Base-by-base conservation (phyloP, 2,797 vertebrate genomes). In the Myoxocephalus aenaeus region DNA sequence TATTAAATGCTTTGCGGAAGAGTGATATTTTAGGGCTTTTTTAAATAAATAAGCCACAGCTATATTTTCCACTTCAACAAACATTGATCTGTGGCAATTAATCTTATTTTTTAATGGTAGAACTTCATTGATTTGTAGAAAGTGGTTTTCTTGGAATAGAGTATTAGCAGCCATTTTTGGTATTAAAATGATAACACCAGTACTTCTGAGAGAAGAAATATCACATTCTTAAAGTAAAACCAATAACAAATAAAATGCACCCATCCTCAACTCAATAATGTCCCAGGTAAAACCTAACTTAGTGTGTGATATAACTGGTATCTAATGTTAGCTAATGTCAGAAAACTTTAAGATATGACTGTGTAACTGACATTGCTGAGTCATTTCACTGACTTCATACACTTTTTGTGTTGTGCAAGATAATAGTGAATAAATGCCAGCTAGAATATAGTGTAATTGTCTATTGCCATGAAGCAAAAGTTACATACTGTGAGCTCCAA, bases 41-140 rank as follows among this genome's bases (percentile, higher is more conserved):
- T 69, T 75, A 70, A 77, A 79, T 86, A 70, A 71, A 32, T 57
- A 50, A 71, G 44, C 50, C 2, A 3, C 53, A 18, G 25, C 80
- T 86, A 74, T 75, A 40, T 63, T 69, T 80, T 70, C 73, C 67
- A 73, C 36, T 56, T 59, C 34, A 64, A 5, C 67, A 71, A 71
- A 79, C 68, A 51, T 68, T 58, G 48, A 81, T 81, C 48, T 42
- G 9, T 1, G 15, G 40, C 15, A 68, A 36, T 70, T 80, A 70
- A 63, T 83, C 38, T 83, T 51, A 32, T 72, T 72, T 40, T 40
- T 81, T 62, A 57, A 79, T 74, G 27, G 14, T 53, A 32, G 2
- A 6, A 42, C 50, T 40, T 67, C 20, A 81, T 38, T 44, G 73
- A 79, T 82, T 72, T 14, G 48, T 57, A 9, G 25, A 66, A 25